Percentiles rank a stretch among this genome's conserved stretches.
Conservation (phyloP, 2,797 vertebrate species). For the Aldrovandia affinis region DNA sequence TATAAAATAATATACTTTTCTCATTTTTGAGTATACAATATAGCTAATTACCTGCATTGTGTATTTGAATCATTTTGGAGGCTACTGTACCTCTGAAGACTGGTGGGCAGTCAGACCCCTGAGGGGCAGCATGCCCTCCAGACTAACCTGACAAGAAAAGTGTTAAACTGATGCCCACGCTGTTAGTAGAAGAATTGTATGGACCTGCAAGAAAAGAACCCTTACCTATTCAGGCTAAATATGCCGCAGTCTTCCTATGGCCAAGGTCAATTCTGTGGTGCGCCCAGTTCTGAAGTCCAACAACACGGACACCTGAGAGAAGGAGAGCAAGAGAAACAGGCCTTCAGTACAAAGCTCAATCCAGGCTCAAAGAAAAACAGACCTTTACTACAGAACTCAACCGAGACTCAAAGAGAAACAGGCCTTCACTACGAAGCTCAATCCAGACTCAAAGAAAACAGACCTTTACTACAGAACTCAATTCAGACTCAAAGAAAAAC, state of each 20-base stretch:
- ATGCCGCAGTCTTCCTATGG: background rate
- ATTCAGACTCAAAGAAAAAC: background rate
- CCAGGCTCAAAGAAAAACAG: background rate
- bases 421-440: background rate
- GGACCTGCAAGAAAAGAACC: background rate
- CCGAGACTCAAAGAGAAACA: background rate
- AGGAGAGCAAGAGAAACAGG: background rate
- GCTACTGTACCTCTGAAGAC: background rate
- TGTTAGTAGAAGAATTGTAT: background rate
- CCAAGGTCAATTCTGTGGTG: background rate
- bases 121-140: background rate
- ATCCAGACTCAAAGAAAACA: background rate
- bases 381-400: background rate
- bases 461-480: background rate
- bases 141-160: background rate
- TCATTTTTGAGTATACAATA: no score
- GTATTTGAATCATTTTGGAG: no score
- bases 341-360: background rate
- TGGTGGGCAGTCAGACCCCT: background rate
- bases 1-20: no score
- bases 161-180: background rate
- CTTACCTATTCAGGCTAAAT: background rate
- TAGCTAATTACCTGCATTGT: no score
- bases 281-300: slow-evolving; percentile 10
- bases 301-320: slow-evolving; percentile 22